A percentile compares a stretch with the other conserved stretches of the same genome.
phyloP scores from a whole-genome alignment of 1,140 invertebrate species.

The Coboldia fuscipes region DNA sequence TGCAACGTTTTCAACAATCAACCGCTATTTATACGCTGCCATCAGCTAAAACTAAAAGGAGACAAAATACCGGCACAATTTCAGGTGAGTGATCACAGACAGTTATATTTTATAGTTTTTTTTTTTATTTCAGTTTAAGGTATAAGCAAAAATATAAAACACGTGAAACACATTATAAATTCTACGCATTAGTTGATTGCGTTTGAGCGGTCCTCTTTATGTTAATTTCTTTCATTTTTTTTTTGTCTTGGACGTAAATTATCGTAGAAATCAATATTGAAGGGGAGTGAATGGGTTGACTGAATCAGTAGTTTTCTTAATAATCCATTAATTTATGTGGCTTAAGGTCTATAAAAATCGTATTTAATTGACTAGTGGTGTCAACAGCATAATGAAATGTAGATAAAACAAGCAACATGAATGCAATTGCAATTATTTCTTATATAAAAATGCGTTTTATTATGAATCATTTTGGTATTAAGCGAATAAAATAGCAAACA shows the following conservation, averaged over 20 bases:
- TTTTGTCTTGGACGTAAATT: constrained; percentile 12
- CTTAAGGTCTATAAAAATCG: no score
- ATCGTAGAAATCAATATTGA: constrained; percentile 4
- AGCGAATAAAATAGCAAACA: no score
- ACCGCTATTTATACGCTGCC: constrained; percentile 19
- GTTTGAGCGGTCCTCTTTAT: constrained; percentile 4
- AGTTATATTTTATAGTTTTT: constrained; percentile 6
- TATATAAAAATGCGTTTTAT: no score
- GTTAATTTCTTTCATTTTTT: constrained; percentile 10
- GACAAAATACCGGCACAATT: constrained; percentile 10
- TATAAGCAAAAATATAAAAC: not conserved
- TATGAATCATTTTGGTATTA: no score
- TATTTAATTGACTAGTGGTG: no score
- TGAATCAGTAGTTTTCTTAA: no score
- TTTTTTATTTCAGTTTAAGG: not conserved
- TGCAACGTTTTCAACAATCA: constrained; percentile 12
- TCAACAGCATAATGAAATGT: no score
- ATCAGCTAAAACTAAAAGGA: constrained; percentile 13
- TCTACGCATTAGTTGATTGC: not conserved
- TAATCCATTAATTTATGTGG: no score
- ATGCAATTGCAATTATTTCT: no score
- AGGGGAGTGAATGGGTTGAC: not conserved
- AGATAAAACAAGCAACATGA: no score
- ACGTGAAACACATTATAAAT: constrained; percentile 5
- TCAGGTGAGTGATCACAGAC: no score